Evolutionary conservation across 2,797 vertebrate species (phyloP).

Genomic region (Gephyroberyx darwinii): DNA sequence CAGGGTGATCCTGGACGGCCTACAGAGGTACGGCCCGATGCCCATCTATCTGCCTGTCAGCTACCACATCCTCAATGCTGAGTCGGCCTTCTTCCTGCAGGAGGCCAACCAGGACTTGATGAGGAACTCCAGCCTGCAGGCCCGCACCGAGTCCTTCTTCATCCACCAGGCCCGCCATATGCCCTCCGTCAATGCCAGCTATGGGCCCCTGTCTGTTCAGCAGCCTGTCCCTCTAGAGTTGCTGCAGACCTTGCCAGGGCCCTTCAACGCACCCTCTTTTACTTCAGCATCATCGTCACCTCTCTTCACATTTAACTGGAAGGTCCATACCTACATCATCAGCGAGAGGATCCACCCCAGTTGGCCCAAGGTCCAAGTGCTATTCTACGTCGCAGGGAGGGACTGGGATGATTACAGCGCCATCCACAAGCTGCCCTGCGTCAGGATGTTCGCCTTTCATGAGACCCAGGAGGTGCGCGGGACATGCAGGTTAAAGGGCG

Average conservation of each 20-base stretch:
- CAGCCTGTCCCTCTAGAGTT: slow-evolving; percentile 87
- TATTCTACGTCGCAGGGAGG: slow-evolving; percentile 85
- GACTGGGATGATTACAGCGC: slow-evolving; percentile 87
- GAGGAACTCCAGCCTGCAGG: slow-evolving; percentile 92
- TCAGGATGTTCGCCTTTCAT: slow-evolving; percentile 86
- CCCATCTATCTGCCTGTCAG: slow-evolving; percentile 93
- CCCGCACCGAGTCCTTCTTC: slow-evolving; percentile 90
- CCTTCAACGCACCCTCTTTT: slow-evolving; percentile 73
- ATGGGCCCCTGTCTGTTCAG: slow-evolving; percentile 88
- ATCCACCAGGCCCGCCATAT: slow-evolving; percentile 86
- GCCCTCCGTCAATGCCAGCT: slow-evolving; percentile 88
- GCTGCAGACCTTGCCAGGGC: slow-evolving; percentile 72
- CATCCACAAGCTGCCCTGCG: slow-evolving; percentile 82
- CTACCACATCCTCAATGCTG: slow-evolving; percentile 86
- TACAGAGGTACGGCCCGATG: slow-evolving; percentile 85
- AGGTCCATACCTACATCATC: slow-evolving; percentile 85
- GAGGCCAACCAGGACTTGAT: slow-evolving; percentile 89
- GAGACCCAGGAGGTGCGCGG: slow-evolving; percentile 88
- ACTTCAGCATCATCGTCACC: slow-evolving; percentile 55
- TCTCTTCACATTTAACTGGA: slow-evolving; percentile 88
- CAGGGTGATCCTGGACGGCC: slow-evolving; percentile 82
- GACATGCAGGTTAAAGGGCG: slow-evolving; percentile 82
- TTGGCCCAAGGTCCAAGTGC: slow-evolving; percentile 86
- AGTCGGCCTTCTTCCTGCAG: slow-evolving; percentile 90
- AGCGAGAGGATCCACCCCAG: slow-evolving; percentile 84